Base-by-base conservation (phyloP, 2,113 vertebrate species). In the Phainopepla nitens region DNA sequence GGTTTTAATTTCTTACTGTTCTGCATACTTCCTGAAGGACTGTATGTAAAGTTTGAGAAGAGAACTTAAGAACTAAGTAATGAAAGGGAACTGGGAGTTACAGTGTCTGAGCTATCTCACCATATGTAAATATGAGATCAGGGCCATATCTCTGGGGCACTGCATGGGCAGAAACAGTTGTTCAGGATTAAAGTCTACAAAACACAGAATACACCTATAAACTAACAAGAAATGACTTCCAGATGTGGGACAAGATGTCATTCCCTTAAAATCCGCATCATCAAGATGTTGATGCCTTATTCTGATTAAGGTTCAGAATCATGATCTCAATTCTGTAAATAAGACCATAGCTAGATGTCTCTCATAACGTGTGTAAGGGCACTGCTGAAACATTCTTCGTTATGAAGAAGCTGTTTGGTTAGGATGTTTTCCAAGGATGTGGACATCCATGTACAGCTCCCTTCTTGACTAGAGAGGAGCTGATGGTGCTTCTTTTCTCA, bases 291-390 rank as follows among this genome's bases (percentile, higher is more conserved):
- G n/a, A 13, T 42, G 54, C 16, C 12, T 68, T 51, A 35, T 65
- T 16, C 28, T 13, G 9, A 2, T 25, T 60, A 31, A 56, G 5
- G 11, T 60, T 85, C 47, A 64, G 62, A 82, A 72, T 49, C 9
- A 7, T 7, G 10, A 33, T 72, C 13, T 13, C 51, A 53, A 17
- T 61, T 70, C 47, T 62, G 3, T 81, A 66, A 76, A 24, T 19
- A 54, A 65, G 41, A 35, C 20, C 11, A 33, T 28, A 57, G 31
- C 13, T 64, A 68, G 35, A 27, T 41, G 33, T 75, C 33, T 73
- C 47, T 71, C 44, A n/a, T 19, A 60, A 31, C 0, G 0, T 20
- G 13, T 0, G 0, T 49, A 64, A 87, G 89, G 29, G 3, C 1
- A 2, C 33, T 82, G 44, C 22, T 76, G 36, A n/a, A 23, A 7